A percentile compares a stretch with the other conserved stretches of the same genome.
Evolutionary conservation across 1,140 invertebrate species (phyloP).

Genomic region (Drosophila ficusphila): DNA sequence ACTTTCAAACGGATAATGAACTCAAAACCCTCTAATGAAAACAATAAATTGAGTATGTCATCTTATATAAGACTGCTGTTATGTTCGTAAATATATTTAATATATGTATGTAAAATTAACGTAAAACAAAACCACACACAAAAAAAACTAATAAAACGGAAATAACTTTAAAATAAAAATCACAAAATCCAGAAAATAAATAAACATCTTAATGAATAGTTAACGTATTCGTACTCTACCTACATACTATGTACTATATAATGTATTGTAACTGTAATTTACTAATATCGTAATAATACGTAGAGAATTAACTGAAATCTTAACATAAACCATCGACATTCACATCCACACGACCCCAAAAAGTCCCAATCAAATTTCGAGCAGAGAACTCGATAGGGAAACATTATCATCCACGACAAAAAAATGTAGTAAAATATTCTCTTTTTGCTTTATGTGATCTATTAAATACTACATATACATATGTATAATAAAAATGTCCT

Average conservation of each 20-base stretch:
- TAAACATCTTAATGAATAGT: conserved; percentile 51
- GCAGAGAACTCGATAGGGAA: conserved; percentile 34
- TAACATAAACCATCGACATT: conserved; percentile 37
- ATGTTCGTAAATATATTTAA: conserved; percentile 84
- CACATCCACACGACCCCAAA: conserved; percentile 25
- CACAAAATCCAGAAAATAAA: conserved; percentile 47
- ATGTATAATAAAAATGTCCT: conserved; percentile 80
- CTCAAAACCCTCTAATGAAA: conserved; percentile 76
- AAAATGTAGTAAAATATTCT: conserved; percentile 81
- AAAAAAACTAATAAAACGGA: conserved; percentile 40
- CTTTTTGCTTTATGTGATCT: conserved; percentile 83
- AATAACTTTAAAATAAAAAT: conserved; percentile 34
- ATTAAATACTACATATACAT: conserved; percentile 72
- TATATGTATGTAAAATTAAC: conserved; percentile 79
- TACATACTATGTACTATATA: conserved; percentile 62
- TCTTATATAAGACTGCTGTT: conserved; percentile 84
- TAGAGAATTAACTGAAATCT: conserved; percentile 65
- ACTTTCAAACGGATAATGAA: conserved; percentile 56
- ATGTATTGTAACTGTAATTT: conserved; percentile 75
- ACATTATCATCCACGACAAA: conserved; percentile 46
- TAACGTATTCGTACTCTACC: conserved; percentile 68
- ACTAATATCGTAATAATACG: conserved; percentile 65
- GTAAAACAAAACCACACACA: conserved; percentile 53
- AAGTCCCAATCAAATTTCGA: conserved; percentile 25
- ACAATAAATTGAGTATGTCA: conserved; percentile 81